phyloP scores from a whole-genome alignment of 1,140 invertebrate genomes.

The Caenorhabditis elegans region WBcel235 BX284606.5:3249501-3250000 shows the following conservation, averaged over 20 bases:
- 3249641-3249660: background rate
- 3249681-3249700: background rate
- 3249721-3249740: constrained; percentile 28
- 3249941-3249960: too few species aligned
- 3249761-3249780: constrained; percentile 27
- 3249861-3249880: too few species aligned
- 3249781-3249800: constrained; percentile 12
- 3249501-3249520: background rate
- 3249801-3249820: constrained; percentile 8
- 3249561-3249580: constrained; percentile 5
- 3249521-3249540: background rate
- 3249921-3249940: too few species aligned
- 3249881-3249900: too few species aligned
- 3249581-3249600: background rate
- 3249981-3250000: too few species aligned
- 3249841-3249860: too few species aligned
- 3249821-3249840: too few species aligned
- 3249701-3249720: constrained; percentile 1
- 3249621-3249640: background rate
- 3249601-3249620: background rate
- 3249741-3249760: background rate
- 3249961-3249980: too few species aligned
- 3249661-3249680: background rate
- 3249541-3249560: background rate
- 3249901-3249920: too few species aligned